Base-by-base conservation (phyloP, 2,797 vertebrate species). In the Argyrosomus regius region DNA sequence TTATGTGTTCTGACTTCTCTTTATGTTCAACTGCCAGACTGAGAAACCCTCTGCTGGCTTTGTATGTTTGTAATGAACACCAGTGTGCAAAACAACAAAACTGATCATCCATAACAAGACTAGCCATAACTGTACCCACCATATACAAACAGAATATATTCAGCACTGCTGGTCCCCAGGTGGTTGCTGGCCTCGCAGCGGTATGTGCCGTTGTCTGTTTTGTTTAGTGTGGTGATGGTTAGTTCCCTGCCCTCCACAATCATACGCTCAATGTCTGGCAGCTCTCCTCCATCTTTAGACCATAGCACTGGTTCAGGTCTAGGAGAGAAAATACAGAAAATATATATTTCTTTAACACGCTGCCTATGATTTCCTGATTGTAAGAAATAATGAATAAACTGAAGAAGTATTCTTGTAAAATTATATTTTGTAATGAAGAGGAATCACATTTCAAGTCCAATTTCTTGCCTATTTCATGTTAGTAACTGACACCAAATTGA, bases 201-300 rank as follows among this genome's bases (percentile, higher is more conserved):
- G 88, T 99, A 99, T 12, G 98, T 99, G 89, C 98, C 98, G 18
- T 99, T 99, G 94, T 99, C 98, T 69, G 98, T 99, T 94, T 99
- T 99, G 94, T 99, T 99, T 87, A 99, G 95, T 77, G 94, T 96
- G 81, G 96, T 98, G 96, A 99, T 98, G 93, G 97, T 98, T 72
- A 99, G 94, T 71, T 99, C 97, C 80, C 95, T 96, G 85, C 98
- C 98, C 46, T 98, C 98, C 93, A 99, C 97, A 74, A 99, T 97
- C 98, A 99, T 98, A 58, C 98, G 96, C 79, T 99, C 98, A 16
- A 97, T 96, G 78, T 99, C 98, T 69, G 98, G 98, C 81, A 99
- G 95, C 28, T 99, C 98, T 75, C 97, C 98, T 31, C 98, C 98
- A 6, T 99, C 98, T 94, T 99, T 99, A 62, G 96, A 99, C 98